These are phyloP conservation scores for Antennarius maculatus DNA, from an alignment of 2,797 vertebrate species.

Conservation along the genomic window DNA sequence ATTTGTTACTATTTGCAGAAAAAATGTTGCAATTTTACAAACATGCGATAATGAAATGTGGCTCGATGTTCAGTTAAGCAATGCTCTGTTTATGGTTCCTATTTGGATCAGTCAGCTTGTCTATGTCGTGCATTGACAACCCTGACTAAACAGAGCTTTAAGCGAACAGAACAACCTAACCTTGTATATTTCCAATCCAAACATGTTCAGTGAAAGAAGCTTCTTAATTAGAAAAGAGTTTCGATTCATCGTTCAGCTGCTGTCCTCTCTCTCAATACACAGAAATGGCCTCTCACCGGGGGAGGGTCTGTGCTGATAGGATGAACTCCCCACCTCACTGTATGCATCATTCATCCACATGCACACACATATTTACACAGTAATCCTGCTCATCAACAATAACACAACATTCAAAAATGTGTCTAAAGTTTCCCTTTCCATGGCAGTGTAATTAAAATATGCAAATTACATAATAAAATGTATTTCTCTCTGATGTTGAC, in stretches of 20 bases:
- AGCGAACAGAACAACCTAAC: slow-evolving; percentile 1
- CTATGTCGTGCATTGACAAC: not conserved
- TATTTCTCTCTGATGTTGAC: slow-evolving; percentile 25
- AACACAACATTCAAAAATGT: slow-evolving; percentile 13
- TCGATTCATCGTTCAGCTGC: slow-evolving; percentile 31
- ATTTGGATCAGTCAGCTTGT: not conserved
- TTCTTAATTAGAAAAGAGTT: slow-evolving; percentile 4
- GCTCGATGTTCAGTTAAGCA: too few relatives aligned
- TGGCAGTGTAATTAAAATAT: slow-evolving; percentile 75
- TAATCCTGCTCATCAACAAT: slow-evolving; percentile 34
- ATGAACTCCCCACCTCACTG: not conserved
- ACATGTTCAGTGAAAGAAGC: slow-evolving; percentile 6
- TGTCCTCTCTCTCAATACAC: slow-evolving; percentile 29
- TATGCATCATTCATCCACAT: not conserved
- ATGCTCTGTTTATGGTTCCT: not conserved
- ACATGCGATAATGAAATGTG: too few relatives aligned
- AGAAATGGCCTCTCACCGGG: slow-evolving; percentile 5
- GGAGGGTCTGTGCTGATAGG: not conserved
- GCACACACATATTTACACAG: slow-evolving; percentile 9
- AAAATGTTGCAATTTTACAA: not conserved
- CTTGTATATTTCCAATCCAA: not conserved
- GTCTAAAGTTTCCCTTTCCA: slow-evolving; percentile 29
- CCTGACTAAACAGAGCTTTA: not conserved
- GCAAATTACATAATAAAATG: slow-evolving; percentile 70
- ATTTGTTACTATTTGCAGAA: not conserved